These are phyloP conservation scores for Idaea dimidiata DNA, from an alignment of 2,888 invertebrate species.

Conservation along the genomic window DNA sequence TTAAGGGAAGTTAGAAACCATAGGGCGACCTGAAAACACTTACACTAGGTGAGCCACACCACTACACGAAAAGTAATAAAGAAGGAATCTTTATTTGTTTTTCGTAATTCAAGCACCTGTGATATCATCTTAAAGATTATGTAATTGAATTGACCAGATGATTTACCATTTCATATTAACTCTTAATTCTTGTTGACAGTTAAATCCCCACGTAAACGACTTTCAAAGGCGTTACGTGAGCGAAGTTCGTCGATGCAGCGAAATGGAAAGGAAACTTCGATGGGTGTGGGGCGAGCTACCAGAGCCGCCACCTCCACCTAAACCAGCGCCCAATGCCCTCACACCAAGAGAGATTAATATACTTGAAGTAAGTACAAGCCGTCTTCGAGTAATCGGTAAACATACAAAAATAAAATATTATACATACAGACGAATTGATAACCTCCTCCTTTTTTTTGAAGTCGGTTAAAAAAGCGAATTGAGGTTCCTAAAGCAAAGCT, in stretches of 20 bases:
- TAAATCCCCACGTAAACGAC: conserved; percentile 74
- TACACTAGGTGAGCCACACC: too few species aligned
- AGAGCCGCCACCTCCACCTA: conserved; percentile 68
- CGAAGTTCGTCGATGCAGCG: conserved; percentile 72
- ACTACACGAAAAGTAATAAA: too few species aligned
- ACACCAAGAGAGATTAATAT: conserved; percentile 71
- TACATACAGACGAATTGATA: too few species aligned
- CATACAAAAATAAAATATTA: too few species aligned
- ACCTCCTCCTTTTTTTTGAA: too few species aligned
- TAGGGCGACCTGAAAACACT: too few species aligned
- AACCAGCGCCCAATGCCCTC: conserved; percentile 53
- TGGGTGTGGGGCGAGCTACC: conserved; percentile 71
- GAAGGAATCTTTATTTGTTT: too few species aligned
- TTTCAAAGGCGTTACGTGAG: conserved; percentile 73
- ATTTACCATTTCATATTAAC: not conserved
- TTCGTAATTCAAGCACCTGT: too few species aligned
- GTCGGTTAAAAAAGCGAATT: not conserved
- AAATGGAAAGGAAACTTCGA: conserved; percentile 73
- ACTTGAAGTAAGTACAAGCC: conserved; percentile 53
- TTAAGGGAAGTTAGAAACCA: too few species aligned
- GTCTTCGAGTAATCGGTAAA: too few species aligned
- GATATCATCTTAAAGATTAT: too few species aligned
- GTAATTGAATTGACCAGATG: too few species aligned
- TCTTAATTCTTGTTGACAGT: conserved; percentile 34
- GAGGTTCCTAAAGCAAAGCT: not conserved